These are phyloP conservation scores for Lepisosteus osseus DNA, from an alignment of 2,113 vertebrate species.

Conservation along the genomic window DNA sequence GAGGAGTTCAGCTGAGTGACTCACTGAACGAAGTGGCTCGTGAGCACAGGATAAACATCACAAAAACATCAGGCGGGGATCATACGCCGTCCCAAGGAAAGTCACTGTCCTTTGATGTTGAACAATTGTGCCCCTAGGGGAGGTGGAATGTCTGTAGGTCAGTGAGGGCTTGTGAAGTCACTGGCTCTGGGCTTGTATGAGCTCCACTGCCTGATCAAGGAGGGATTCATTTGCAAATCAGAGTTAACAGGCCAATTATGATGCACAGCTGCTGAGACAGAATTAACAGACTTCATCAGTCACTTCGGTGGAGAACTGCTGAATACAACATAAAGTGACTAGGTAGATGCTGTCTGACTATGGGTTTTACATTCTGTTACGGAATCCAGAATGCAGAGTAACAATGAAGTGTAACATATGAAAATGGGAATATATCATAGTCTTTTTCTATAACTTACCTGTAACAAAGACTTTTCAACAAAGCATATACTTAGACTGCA, in stretches of 20 bases:
- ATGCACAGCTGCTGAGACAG: background rate
- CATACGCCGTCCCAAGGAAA: conserved; percentile 15
- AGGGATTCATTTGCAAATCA: conserved; percentile 18
- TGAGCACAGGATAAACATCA: conserved; percentile 1
- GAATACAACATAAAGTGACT: no score
- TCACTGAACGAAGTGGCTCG: background rate
- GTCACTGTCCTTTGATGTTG: conserved; percentile 53
- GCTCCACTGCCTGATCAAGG: background rate
- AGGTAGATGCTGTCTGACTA: no score
- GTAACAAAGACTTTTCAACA: no score
- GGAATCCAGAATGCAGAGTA: background rate
- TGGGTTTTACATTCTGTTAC: background rate
- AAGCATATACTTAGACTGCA: no score
- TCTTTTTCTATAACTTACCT: no score
- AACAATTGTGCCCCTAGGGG: conserved; percentile 29
- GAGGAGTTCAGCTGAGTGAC: background rate
- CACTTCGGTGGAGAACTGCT: background rate
- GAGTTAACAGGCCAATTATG: conserved; percentile 20
- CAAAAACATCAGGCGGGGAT: background rate
- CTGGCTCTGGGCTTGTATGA: background rate
- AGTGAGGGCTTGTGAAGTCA: background rate
- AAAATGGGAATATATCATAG: background rate
- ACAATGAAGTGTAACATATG: background rate
- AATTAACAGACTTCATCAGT: background rate
- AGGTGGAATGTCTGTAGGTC: conserved; percentile 2